phyloP scores from a whole-genome alignment of 92 coral and sea anemone species.

The Porites evermanni region DNA sequence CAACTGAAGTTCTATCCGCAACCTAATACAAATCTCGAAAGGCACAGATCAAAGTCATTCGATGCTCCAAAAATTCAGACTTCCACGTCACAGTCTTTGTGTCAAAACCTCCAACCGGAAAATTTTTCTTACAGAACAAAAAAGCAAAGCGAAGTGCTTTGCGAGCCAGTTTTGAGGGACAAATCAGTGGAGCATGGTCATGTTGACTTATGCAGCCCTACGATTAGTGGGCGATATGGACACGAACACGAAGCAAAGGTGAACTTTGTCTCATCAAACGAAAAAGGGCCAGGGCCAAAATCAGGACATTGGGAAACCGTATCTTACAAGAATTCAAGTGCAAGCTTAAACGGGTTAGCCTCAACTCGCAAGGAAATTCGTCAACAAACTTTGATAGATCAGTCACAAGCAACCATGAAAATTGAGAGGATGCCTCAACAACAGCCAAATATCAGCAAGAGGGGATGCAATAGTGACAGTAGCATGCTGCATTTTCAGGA shows the following conservation, averaged over 20 bases:
- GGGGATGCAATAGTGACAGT: background rate
- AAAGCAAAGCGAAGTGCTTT: background rate
- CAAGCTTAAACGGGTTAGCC: background rate
- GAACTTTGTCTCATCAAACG: background rate
- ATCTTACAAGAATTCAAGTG: background rate
- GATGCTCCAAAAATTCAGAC: background rate
- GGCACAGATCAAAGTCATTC: slow-evolving; percentile 14
- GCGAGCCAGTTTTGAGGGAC: background rate
- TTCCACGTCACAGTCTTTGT: background rate
- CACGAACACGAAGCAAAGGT: background rate
- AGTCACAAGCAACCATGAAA: background rate
- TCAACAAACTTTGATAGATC: background rate
- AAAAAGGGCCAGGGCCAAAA: background rate
- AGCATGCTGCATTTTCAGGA: background rate
- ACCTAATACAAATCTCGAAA: background rate
- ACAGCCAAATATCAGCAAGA: background rate
- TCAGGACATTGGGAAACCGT: background rate
- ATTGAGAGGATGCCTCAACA: background rate
- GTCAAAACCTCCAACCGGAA: background rate
- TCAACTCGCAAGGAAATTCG: background rate
- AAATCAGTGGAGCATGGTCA: background rate
- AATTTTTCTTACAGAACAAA: slow-evolving; percentile 2
- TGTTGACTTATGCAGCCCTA: background rate
- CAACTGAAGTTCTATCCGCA: background rate
- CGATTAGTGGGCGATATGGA: background rate